phyloP scores from a whole-genome alignment of 2,113 vertebrate genomes.

The Sarotherodon lohbergeri region DNA sequence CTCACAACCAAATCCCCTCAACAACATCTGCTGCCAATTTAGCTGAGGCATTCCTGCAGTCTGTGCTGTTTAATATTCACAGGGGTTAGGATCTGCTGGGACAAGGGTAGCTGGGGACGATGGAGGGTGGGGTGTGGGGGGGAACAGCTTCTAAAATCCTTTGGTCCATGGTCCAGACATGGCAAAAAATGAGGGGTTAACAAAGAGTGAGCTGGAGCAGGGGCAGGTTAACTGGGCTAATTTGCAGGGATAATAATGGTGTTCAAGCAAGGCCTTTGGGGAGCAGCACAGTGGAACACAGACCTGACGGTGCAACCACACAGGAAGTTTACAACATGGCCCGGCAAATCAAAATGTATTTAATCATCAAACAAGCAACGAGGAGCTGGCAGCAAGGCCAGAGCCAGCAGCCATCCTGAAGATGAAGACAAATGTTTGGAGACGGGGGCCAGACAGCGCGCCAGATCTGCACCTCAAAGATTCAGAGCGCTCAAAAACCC shows the following conservation, averaged over 20 bases:
- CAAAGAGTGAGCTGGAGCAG: constrained; percentile 58
- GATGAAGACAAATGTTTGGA: constrained; percentile 65
- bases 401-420: constrained; percentile 43
- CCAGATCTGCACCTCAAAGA: constrained; percentile 29
- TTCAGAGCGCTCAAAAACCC: neutral
- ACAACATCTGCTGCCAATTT: constrained; percentile 79
- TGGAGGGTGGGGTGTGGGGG: neutral
- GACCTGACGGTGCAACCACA: constrained; percentile 60
- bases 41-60: constrained; percentile 66
- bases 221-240: constrained; percentile 64
- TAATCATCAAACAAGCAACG: constrained; percentile 64
- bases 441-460: constrained; percentile 10
- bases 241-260: constrained; percentile 70
- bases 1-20: constrained; percentile 59
- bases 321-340: constrained; percentile 72
- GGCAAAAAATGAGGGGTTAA: constrained; percentile 74
- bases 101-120: constrained; percentile 15
- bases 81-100: constrained; percentile 63
- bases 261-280: constrained; percentile 54
- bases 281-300: constrained; percentile 44
- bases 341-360: constrained; percentile 67
- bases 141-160: neutral
- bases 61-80: constrained; percentile 76
- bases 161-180: constrained; percentile 51
- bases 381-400: constrained; percentile 41